Percentiles rank a stretch among this genome's conserved stretches.
Conservation (phyloP, 1,140 invertebrate genomes). For the Lasaia peninsularis region DNA sequence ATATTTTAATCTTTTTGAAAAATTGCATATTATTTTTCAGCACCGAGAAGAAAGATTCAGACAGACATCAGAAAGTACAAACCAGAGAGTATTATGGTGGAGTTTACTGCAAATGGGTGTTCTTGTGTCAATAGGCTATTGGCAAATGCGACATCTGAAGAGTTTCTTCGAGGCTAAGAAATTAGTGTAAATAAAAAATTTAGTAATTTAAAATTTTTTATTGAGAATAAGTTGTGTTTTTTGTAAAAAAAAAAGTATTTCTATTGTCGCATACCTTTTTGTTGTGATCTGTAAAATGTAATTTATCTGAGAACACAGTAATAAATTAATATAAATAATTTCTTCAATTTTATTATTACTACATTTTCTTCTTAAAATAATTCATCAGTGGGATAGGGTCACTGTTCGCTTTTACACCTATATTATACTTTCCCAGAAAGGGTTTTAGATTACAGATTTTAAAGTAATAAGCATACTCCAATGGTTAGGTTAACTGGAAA, state of each 20-base stretch:
- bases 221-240: slow-evolving; percentile 19
- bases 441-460: no score
- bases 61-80: slow-evolving; percentile 98
- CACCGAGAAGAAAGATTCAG: slow-evolving; percentile 98
- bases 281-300: slow-evolving; percentile 20
- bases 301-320: neutral
- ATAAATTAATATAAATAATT: neutral
- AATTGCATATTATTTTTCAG: slow-evolving; percentile 78
- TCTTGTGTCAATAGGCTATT: slow-evolving; percentile 94
- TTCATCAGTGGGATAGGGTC: no score
- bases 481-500: no score
- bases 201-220: slow-evolving; percentile 33
- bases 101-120: slow-evolving; percentile 95
- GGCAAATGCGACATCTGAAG: slow-evolving; percentile 99
- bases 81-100: slow-evolving; percentile 98
- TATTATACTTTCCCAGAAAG: no score
- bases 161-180: slow-evolving; percentile 99
- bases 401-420: no score
- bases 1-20: no score
- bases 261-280: slow-evolving; percentile 17
- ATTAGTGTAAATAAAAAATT: slow-evolving; percentile 86
- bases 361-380: neutral
- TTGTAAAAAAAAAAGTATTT: slow-evolving; percentile 7
- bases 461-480: no score
- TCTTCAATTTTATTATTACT: neutral